Conservation (phyloP, 1,140 invertebrate genomes). For the Drosophila quadrilineata region DNA sequence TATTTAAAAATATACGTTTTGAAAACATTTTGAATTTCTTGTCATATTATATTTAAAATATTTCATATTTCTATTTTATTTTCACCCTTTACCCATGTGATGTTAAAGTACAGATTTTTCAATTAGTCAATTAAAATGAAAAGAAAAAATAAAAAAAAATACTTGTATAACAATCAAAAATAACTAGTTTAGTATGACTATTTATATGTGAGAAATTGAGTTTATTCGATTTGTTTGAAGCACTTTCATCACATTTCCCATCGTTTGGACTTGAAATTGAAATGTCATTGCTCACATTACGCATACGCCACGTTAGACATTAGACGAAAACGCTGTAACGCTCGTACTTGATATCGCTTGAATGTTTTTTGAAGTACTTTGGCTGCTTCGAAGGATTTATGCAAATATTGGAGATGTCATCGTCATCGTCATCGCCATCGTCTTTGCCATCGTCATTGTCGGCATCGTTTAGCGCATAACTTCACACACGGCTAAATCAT, state of each 20-base stretch:
- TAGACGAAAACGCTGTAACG: conserved; percentile 29
- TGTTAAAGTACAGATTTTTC: not conserved
- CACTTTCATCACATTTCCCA: not conserved
- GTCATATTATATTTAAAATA: not conserved
- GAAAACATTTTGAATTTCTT: too few species aligned
- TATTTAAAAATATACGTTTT: too few species aligned
- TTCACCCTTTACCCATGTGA: too few species aligned
- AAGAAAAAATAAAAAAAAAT: too few species aligned
- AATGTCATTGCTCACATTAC: conserved; percentile 27
- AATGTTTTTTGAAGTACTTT: conserved; percentile 59
- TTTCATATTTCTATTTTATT: not conserved
- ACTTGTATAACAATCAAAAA: too few species aligned
- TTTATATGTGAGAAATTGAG: too few species aligned
- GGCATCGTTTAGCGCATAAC: conserved; percentile 62
- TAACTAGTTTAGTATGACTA: too few species aligned
- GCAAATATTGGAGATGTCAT: conserved; percentile 68
- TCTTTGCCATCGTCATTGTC: conserved; percentile 45
- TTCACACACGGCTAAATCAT: conserved; percentile 41
- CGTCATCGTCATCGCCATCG: conserved; percentile 51
- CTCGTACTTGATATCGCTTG: conserved; percentile 28
- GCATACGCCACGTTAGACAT: conserved; percentile 47
- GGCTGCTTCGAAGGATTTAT: conserved; percentile 65
- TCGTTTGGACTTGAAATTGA: conserved; percentile 8
- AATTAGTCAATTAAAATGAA: not conserved
- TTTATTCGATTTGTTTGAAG: too few species aligned